These are phyloP conservation scores for Entomobrya proxima DNA, from an alignment of 2,888 invertebrate genomes.

Conservation along the genomic window DNA sequence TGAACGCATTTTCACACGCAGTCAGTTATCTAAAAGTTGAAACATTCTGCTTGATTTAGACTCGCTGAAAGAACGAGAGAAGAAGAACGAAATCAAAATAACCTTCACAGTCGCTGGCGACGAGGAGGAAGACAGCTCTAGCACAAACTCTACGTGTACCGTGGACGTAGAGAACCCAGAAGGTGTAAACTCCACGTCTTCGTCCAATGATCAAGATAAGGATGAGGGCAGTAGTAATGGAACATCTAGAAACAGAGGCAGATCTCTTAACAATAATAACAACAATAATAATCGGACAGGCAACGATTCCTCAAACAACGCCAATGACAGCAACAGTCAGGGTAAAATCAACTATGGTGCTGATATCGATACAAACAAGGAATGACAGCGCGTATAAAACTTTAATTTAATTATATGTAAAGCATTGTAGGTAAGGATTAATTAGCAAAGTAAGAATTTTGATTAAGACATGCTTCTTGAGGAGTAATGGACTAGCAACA, in stretches of 20 bases:
- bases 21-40: neutral
- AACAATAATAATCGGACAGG: neutral
- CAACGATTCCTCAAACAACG: neutral
- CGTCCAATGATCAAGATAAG: neutral
- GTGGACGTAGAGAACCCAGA: conserved; percentile 51
- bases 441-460: neutral
- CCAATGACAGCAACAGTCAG: neutral
- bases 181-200: neutral
- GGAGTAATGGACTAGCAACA: conserved; percentile 14
- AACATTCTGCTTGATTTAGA: conserved; percentile 22
- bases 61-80: conserved; percentile 64
- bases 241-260: neutral
- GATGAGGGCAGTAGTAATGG: neutral
- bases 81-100: conserved; percentile 72
- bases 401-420: neutral
- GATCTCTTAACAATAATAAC: conserved; percentile 2
- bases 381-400: conserved; percentile 13
- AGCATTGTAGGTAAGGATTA: neutral
- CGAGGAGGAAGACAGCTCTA: conserved; percentile 57
- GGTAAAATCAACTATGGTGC: conserved; percentile 56
- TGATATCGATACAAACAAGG: conserved; percentile 52
- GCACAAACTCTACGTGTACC: conserved; percentile 48
- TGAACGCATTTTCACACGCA: neutral
- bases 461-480: neutral
- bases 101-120: conserved; percentile 73